These are phyloP conservation scores for Eupithecia abbreviata DNA, from an alignment of 2,888 invertebrate species.

Conservation along the genomic window DNA sequence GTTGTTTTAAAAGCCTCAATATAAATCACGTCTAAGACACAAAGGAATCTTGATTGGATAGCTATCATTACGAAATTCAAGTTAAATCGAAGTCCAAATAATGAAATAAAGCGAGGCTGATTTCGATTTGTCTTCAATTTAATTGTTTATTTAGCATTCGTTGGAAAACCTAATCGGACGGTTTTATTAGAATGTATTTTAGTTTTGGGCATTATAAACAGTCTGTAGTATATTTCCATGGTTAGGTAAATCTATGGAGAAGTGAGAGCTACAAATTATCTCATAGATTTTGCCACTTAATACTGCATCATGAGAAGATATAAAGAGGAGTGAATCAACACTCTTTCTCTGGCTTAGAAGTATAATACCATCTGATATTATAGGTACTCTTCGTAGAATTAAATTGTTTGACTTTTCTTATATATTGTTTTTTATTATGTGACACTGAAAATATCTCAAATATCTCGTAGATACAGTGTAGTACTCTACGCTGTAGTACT, in stretches of 20 bases:
- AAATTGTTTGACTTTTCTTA: too few relatives aligned
- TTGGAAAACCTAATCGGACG: not conserved
- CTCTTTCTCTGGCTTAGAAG: too few relatives aligned
- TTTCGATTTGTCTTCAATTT: slow-evolving; percentile 13
- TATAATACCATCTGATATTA: too few relatives aligned
- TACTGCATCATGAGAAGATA: too few relatives aligned
- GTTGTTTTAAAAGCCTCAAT: slow-evolving; percentile 17
- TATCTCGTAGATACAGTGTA: too few relatives aligned
- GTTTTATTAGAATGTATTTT: not conserved
- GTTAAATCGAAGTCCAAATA: slow-evolving; percentile 14
- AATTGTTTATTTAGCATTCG: slow-evolving; percentile 8
- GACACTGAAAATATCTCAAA: too few relatives aligned
- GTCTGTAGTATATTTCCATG: not conserved
- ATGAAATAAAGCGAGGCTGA: slow-evolving; percentile 9
- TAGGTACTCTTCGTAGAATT: too few relatives aligned
- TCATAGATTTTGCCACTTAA: not conserved
- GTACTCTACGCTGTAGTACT: too few relatives aligned
- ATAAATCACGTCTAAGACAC: slow-evolving; percentile 10
- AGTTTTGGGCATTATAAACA: not conserved
- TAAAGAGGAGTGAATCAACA: too few relatives aligned
- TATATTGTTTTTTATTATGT: too few relatives aligned
- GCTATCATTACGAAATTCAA: slow-evolving; percentile 15
- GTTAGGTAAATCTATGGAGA: not conserved
- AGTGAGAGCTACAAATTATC: not conserved
- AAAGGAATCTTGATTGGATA: slow-evolving; percentile 18